Evolutionary conservation across 1,140 invertebrate genomes (phyloP), one percentile per base, ranked within the genome.

Genomic region (Calephelis virginiensis): DNA sequence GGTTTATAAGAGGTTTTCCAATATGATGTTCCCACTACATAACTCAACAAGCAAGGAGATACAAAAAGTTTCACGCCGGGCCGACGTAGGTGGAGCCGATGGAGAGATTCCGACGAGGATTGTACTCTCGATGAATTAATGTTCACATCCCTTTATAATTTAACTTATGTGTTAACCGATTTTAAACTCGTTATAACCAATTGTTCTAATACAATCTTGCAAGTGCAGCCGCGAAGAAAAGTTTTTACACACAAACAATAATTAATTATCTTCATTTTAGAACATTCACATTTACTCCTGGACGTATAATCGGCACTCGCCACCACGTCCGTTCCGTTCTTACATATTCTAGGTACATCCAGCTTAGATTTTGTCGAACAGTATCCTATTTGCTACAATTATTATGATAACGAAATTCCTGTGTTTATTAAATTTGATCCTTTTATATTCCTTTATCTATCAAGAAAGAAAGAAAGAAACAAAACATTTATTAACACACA

Each of bases 21-120:
- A 65, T 61, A 67, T 67, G 63, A 67, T 71, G 56, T 73, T 73
- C 71, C 71, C 71, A 73, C 71, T 68, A 68, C 71, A 73, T 73
- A 73, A 73, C 59, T 73, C 71, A 73, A 64, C 43, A 13, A 68
- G 70, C 66, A 71, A 71, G 63, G 66, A 71, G 70, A 60, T 62
- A 63, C 66, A 71, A 71, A 68, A 71, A 65, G 63, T 64, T 61
- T 45, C 64, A 63, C 62, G 62, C 53, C 69, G 61, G 69, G 65
- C 69, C 69, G 46, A 56, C 47, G 69, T 71, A 66, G 69, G 69
- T 66, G 69, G 69, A 46, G 69, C 64, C 62, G 69, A 71, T 71
- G 61, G 37, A 38, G 38, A 71, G 69, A 71, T 71, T 64, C 65
- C 43, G 50, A 47, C 53, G 69, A 66, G 67, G 66, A 67, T 46